Evolutionary conservation across 2,888 invertebrate genomes (phyloP), one percentile per base, ranked within the genome.

Genomic region (Tortricodes alternella): DNA sequence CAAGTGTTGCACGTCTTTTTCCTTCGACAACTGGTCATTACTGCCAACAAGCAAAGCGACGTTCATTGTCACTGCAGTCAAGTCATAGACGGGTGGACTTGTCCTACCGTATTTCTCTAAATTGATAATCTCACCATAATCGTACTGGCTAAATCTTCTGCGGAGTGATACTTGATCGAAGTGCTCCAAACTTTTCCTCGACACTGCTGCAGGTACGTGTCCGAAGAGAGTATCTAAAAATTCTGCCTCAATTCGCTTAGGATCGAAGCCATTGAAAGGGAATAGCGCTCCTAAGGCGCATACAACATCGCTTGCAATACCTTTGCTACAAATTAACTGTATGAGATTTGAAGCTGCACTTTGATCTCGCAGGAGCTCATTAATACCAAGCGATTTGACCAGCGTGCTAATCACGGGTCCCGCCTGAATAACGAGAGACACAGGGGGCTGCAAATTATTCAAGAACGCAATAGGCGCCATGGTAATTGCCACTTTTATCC

Each of bases 191-290:
- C 74, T 77, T 59, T 71, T 81, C 9, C 66, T 63, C 0, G 81
- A 80, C 0, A 69, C 70, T 0, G 78, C 75, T 0, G 73, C 68
- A 0, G 83, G 83, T 16, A 67, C 75, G 44, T 80, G 76, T 1
- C 66, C 68, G 0, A 71, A 5, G 0, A 72, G 44, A 0, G 63
- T 24, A 0, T 61, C 53, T 2, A 65, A 60, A 49, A 76, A 78
- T 1, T 62, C 60, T 0, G 60, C 63, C 8, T 76, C 76, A 0
- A 79, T 59, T 15, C 71, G 65, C 0, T 44, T 49, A 0, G 58
- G 18, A 24, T 77, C 68, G 13, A 23, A 29, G 9, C 58, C 58
- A n/a, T 21, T 1, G 16, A 37, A 35, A 0, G 46, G 39, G 7
- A 43, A 53, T 1, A 58, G 13, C 5, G 19, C 9, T 15, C 46